Evolutionary conservation across 2,888 invertebrate species (phyloP).

Genomic region (Protonemura montana): DNA sequence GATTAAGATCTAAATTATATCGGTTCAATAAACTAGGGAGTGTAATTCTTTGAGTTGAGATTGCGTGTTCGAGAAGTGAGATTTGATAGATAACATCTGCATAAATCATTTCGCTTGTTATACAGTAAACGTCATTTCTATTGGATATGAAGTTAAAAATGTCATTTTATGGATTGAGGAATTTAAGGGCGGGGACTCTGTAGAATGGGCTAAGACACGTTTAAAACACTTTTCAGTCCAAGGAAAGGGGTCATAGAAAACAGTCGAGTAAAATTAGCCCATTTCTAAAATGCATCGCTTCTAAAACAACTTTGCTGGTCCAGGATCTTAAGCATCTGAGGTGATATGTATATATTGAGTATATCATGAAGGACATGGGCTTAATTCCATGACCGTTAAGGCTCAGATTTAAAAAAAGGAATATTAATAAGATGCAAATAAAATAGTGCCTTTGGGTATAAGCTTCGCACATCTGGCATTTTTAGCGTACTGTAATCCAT

Average conservation of each 20-base stretch:
- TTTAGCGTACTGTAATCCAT: slow-evolving; percentile 14
- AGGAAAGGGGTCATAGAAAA: background rate
- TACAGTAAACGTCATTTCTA: background rate
- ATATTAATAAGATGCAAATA: slow-evolving; percentile 21
- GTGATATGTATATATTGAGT: background rate
- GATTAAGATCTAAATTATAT: slow-evolving; percentile 2
- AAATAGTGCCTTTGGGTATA: slow-evolving; percentile 12
- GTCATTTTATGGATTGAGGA: background rate
- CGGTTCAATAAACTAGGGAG: slow-evolving; percentile 4
- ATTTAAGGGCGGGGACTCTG: background rate
- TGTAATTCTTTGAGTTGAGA: background rate
- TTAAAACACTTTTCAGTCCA: background rate
- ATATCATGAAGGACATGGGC: background rate
- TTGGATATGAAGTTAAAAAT: background rate
- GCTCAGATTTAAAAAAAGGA: background rate
- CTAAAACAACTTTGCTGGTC: background rate
- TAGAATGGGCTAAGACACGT: background rate
- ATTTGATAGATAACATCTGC: background rate
- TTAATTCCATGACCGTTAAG: background rate
- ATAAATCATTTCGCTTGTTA: background rate
- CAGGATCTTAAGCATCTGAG: background rate
- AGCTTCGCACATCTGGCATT: slow-evolving; percentile 22
- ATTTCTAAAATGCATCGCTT: background rate
- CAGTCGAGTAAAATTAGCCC: background rate
- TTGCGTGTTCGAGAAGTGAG: background rate